Evolutionary conservation across 2,888 invertebrate species (phyloP).

Genomic region (Fragum fragum): DNA sequence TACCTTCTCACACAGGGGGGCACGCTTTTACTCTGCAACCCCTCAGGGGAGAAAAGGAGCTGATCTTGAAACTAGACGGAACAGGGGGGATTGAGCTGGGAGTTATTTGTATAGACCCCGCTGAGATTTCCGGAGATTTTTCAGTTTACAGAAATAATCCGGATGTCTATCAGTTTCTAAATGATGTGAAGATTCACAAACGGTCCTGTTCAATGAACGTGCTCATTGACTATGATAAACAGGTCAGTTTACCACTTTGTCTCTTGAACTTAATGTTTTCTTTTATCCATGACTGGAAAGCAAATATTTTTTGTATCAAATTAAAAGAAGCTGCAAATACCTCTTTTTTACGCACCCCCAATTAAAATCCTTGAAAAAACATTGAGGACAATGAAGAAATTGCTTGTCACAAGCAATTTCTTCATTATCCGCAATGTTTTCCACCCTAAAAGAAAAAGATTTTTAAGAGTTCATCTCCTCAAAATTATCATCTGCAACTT

Average conservation of each 20-base stretch:
- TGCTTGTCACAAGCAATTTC: not conserved
- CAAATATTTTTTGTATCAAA: too few relatives aligned
- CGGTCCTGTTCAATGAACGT: conserved; percentile 46
- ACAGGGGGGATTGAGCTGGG: conserved; percentile 54
- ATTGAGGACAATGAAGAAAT: not conserved
- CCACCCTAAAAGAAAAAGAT: too few relatives aligned
- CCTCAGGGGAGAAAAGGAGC: not conserved
- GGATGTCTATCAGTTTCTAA: conserved; percentile 46
- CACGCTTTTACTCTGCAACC: conserved; percentile 29
- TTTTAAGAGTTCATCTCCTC: too few relatives aligned
- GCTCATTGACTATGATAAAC: conserved; percentile 31
- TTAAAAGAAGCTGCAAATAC: too few relatives aligned
- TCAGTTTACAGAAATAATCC: not conserved
- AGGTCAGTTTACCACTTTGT: conserved; percentile 34
- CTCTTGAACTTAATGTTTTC: too few relatives aligned
- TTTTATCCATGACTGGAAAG: too few relatives aligned
- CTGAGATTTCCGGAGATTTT: not conserved
- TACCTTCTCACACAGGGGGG: conserved; percentile 48
- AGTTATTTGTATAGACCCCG: conserved; percentile 35
- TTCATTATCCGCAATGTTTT: too few relatives aligned
- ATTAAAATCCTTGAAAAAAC: not conserved
- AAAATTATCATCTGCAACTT: too few relatives aligned
- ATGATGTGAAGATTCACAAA: conserved; percentile 59
- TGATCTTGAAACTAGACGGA: conserved; percentile 41
- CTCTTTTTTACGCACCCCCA: too few relatives aligned